A percentile compares a stretch with the other conserved stretches of the same genome.
These are phyloP conservation scores for Oreochromis aureus DNA, from an alignment of 2,113 vertebrate genomes.

Conservation along the genomic window DNA sequence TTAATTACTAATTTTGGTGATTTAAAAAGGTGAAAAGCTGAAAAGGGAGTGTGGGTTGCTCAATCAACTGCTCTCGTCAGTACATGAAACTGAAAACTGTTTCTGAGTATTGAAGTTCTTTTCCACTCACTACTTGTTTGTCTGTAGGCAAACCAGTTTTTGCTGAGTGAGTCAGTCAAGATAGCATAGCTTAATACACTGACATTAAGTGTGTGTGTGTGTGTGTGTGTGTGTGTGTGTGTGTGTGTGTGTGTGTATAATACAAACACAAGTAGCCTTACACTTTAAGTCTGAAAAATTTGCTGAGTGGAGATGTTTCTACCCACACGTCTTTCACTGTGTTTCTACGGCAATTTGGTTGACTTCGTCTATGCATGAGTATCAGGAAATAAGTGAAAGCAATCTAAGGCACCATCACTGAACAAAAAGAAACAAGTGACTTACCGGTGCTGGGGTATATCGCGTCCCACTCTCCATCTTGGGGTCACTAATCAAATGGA, in stretches of 20 bases:
- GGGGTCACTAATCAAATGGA: background rate
- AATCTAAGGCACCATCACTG: background rate
- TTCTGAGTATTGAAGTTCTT: background rate
- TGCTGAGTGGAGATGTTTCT: background rate
- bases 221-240: background rate
- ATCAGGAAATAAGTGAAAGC: background rate
- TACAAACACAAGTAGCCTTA: background rate
- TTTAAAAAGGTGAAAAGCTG: background rate
- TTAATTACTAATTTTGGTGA: background rate
- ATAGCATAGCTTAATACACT: background rate
- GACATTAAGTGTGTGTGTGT: background rate
- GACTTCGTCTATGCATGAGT: background rate
- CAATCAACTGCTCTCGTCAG: accelerated
- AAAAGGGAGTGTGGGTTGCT: background rate
- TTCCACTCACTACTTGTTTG: background rate
- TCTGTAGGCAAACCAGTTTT: background rate
- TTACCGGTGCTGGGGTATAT: conserved; percentile 61
- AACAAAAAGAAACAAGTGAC: background rate
- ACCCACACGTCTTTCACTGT: background rate
- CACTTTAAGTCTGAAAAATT: background rate
- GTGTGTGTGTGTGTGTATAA: accelerated
- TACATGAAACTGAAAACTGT: background rate
- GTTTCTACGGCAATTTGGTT: background rate
- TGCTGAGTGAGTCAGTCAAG: background rate
- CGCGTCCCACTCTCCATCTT: conserved; percentile 67